phyloP scores from a whole-genome alignment of 2,113 vertebrate genomes.

The Dasypus novemcinctus region DNA sequence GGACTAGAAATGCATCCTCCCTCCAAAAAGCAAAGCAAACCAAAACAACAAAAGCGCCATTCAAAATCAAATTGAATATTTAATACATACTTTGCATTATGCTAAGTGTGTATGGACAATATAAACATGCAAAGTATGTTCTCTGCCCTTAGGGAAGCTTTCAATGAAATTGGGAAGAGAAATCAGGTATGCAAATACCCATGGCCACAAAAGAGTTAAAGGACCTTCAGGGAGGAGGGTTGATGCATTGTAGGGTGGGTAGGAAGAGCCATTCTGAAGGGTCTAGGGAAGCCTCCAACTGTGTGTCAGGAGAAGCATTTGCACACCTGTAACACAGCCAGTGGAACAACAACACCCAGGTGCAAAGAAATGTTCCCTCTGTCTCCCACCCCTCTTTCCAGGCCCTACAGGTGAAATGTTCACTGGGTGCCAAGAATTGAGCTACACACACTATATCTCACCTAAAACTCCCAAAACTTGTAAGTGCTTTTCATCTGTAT shows the following conservation, averaged over 20 bases:
- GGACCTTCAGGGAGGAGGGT: neutral
- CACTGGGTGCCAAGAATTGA: rapidly evolving
- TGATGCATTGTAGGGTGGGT: rapidly evolving
- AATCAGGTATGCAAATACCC: neutral
- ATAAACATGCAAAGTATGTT: neutral
- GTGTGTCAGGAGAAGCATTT: rapidly evolving
- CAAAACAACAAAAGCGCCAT: neutral
- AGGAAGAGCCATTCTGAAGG: neutral
- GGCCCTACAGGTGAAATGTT: neutral
- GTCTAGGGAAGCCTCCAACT: neutral
- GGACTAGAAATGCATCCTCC: neutral
- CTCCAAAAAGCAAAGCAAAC: neutral
- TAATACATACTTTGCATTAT: neutral
- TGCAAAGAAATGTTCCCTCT: neutral
- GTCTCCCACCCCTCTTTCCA: neutral
- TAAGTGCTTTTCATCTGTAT: neutral
- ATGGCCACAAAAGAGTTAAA: neutral
- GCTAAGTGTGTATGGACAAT: neutral
- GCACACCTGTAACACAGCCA: too few species aligned
- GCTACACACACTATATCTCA: neutral
- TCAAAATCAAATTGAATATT: neutral
- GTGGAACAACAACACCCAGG: neutral
- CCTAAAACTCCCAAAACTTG: neutral
- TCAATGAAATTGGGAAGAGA: neutral
- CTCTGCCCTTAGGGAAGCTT: neutral